A percentile compares a stretch with the other conserved stretches of the same genome.
These are phyloP conservation scores for Bubo scandiacus DNA, from an alignment of 2,113 vertebrate genomes.

Conservation along the genomic window DNA sequence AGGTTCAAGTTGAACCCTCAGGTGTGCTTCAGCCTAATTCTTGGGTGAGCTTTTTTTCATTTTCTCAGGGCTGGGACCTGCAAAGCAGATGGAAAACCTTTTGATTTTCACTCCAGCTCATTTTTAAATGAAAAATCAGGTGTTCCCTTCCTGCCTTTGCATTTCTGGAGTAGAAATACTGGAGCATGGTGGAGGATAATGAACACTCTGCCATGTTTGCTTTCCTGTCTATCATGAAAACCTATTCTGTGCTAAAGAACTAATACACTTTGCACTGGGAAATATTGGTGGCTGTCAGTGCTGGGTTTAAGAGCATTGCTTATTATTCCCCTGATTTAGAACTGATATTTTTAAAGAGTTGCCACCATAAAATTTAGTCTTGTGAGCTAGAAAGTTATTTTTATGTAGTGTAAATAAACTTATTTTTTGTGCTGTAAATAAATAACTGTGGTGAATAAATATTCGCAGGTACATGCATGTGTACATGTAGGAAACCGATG, in stretches of 20 bases:
- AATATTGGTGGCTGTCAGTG: not conserved
- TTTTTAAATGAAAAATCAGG: not conserved
- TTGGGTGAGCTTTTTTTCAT: not conserved
- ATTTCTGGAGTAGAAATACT: not conserved
- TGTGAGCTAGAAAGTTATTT: not conserved
- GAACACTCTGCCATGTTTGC: not conserved
- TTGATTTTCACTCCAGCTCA: not conserved
- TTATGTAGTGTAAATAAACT: not conserved
- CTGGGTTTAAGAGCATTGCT: not conserved
- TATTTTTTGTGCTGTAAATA: not conserved
- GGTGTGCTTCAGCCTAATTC: not conserved
- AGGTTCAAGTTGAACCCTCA: not conserved
- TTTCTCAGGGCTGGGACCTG: not conserved
- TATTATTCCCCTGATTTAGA: not conserved
- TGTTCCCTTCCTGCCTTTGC: not conserved
- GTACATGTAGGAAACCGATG: not conserved
- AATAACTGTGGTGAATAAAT: not conserved
- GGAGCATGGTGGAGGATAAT: not conserved
- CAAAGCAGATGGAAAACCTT: not conserved
- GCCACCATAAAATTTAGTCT: not conserved
- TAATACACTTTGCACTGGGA: not conserved
- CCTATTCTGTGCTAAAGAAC: not conserved
- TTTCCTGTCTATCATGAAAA: not conserved
- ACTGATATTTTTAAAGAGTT: not conserved
- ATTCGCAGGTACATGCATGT: not conserved